A percentile compares a stretch with the other conserved stretches of the same genome.
Conservation (phyloP, 1,140 invertebrate species). For the Melanaphis sacchari region DNA sequence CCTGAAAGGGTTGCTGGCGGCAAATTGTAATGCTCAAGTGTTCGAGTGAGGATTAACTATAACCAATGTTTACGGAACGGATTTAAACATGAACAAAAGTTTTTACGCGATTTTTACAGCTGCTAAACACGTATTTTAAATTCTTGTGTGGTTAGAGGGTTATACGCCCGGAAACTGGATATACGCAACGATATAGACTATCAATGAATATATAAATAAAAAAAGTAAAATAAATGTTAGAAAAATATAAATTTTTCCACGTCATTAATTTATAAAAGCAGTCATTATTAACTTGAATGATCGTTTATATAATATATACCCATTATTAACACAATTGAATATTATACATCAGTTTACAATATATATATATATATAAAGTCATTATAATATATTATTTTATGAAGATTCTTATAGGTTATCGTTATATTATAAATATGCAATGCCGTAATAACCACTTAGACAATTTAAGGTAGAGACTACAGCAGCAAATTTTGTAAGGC, state of each 20-base stretch:
- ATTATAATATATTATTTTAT: no score
- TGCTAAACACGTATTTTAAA: slow-evolving; percentile 43
- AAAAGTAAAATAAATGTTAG: not conserved
- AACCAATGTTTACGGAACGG: slow-evolving; percentile 53
- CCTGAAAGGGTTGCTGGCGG: slow-evolving; percentile 38
- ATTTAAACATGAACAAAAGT: slow-evolving; percentile 51
- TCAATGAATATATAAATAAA: not conserved
- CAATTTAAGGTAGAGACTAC: no score
- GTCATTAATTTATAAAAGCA: slow-evolving; percentile 21
- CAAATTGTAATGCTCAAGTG: slow-evolving; percentile 19
- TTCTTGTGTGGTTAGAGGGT: not conserved
- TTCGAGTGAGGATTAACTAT: slow-evolving; percentile 42
- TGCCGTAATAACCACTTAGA: no score
- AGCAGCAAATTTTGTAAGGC: no score
- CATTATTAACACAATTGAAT: no score
- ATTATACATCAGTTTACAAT: no score
- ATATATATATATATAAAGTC: no score
- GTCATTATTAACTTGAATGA: no score
- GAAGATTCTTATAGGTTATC: no score
- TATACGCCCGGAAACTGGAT: slow-evolving; percentile 44
- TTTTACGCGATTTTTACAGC: slow-evolving; percentile 55
- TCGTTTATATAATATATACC: no score
- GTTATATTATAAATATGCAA: no score
- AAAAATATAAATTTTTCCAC: slow-evolving; percentile 17
- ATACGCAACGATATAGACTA: not conserved